Evolutionary conservation across 2,113 vertebrate species (phyloP), one percentile per base, ranked within the genome.

Genomic region (Malurus elegans): DNA sequence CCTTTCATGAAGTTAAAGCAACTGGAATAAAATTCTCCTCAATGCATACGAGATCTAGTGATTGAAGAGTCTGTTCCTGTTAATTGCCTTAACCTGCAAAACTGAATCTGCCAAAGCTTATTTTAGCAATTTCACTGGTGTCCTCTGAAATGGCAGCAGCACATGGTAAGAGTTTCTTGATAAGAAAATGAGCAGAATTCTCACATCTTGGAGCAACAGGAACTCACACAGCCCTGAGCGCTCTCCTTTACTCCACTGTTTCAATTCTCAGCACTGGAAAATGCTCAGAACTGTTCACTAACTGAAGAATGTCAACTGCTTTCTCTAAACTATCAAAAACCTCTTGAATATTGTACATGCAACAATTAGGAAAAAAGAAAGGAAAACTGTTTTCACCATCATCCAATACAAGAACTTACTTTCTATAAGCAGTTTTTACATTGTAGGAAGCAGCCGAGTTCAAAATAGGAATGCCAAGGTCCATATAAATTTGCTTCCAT

Each of bases 401-500:
- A 70, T 11, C 44, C 29, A 56, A 14, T 5, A 61, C 2, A 14
- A 90, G 57, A 66, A 98, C 99, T 98, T 98, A 99, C 99, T 99
- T 99, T 98, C 97, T 99, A 98, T 99, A 99, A 62, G 99, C 99
- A 18, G 99, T 99, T 98, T 99, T 99, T 81, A 99, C 99, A 95
- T 99, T 99, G 98, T 99, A 99, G 58, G 99, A 99, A 42, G 99
- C 99, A 92, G 99, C 99, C 2, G 99, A 99, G 98, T 99, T 99
- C 94, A 99, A 98, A 95, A 99, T 98, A 21, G 99, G 99, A 98
- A 99, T 99, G 95, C 99, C 99, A 96, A 99, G 98, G 96, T 99
- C 99, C 98, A 99, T 99, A 98, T 99, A 99, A 98, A 99, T 98
- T 98, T 99, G 99, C 97, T 99, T 99, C 99, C 99, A 99, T 93